Conservation (phyloP, 92 coral and sea anemone species). For the Palythoa grandiflora region DNA sequence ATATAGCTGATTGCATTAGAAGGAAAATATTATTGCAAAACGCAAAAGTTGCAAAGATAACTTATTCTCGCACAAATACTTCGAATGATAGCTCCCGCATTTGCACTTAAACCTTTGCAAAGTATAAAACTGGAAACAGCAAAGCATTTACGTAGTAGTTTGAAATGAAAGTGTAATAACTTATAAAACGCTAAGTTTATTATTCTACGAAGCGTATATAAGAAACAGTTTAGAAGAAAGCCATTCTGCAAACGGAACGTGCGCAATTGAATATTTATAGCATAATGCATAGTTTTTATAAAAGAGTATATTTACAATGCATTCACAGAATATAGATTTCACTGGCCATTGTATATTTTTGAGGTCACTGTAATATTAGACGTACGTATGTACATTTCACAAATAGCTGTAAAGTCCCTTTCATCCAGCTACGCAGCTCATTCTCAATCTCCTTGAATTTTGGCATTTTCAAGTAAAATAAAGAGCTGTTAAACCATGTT, state of each 20-base stretch:
- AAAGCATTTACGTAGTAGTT: not conserved
- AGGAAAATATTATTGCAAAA: slow-evolving; percentile 4
- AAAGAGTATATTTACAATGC: slow-evolving; percentile 47
- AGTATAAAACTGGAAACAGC: not conserved
- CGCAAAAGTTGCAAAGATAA: not conserved
- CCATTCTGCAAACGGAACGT: slow-evolving; percentile 26
- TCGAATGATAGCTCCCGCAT: not conserved
- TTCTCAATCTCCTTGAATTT: slow-evolving; percentile 24
- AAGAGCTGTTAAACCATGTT: not conserved
- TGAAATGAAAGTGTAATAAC: not conserved
- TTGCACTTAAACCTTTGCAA: not conserved
- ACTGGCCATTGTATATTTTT: slow-evolving; percentile 41
- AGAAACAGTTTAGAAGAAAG: slow-evolving; percentile 36
- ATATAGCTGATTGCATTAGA: slow-evolving; percentile 3
- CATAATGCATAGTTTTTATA: slow-evolving; percentile 48
- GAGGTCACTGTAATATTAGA: slow-evolving; percentile 28
- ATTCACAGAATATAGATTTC: slow-evolving; percentile 39
- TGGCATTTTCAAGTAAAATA: not conserved
- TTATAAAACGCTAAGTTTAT: not conserved
- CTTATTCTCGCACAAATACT: not conserved
- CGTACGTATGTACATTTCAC: slow-evolving; percentile 37
- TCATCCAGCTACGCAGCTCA: not conserved
- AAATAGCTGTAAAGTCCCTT: not conserved
- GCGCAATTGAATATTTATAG: slow-evolving; percentile 46
- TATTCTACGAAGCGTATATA: not conserved